These are phyloP conservation scores for Pyrrhia umbra DNA, from an alignment of 2,888 invertebrate species.

Conservation along the genomic window DNA sequence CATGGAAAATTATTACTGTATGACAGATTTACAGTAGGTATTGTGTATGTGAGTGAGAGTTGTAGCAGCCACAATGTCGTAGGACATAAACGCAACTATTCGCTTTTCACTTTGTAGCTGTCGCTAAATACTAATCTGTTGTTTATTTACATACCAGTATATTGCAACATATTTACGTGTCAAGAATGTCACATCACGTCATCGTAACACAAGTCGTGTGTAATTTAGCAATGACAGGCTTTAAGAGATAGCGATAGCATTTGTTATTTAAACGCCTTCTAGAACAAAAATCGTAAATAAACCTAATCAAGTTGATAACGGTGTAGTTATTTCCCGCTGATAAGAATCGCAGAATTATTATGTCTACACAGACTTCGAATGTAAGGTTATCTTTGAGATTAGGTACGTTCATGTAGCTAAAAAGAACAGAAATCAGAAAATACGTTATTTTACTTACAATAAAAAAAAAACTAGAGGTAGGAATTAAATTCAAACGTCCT, in stretches of 20 bases:
- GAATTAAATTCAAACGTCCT: slow-evolving; percentile 41
- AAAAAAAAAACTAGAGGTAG: slow-evolving; percentile 5
- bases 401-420: slow-evolving; percentile 17
- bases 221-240: slow-evolving; percentile 37
- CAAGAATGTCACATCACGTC: slow-evolving; percentile 26
- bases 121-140: slow-evolving; percentile 50
- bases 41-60: slow-evolving; percentile 60
- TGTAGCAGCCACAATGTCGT: slow-evolving; percentile 63
- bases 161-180: slow-evolving; percentile 48
- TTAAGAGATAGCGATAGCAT: slow-evolving; percentile 31
- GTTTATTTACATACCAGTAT: slow-evolving; percentile 36
- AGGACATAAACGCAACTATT: slow-evolving; percentile 53
- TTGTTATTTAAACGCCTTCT: slow-evolving; percentile 48
- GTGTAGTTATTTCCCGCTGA: slow-evolving; percentile 22
- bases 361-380: slow-evolving; percentile 31
- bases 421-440: slow-evolving; percentile 23
- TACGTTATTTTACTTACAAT: slow-evolving; percentile 8
- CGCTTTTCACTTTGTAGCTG: slow-evolving; percentile 34
- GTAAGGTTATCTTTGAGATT: slow-evolving; percentile 40
- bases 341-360: slow-evolving; percentile 38
- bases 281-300: slow-evolving; percentile 37
- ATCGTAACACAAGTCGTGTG: slow-evolving; percentile 27
- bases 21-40: slow-evolving; percentile 55
- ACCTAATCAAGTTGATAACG: slow-evolving; percentile 36
- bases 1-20: slow-evolving; percentile 49